Percentiles rank a stretch among this genome's conserved stretches.
Evolutionary conservation across 2,797 vertebrate species (phyloP).

Genomic region (Perodicticus potto): DNA sequence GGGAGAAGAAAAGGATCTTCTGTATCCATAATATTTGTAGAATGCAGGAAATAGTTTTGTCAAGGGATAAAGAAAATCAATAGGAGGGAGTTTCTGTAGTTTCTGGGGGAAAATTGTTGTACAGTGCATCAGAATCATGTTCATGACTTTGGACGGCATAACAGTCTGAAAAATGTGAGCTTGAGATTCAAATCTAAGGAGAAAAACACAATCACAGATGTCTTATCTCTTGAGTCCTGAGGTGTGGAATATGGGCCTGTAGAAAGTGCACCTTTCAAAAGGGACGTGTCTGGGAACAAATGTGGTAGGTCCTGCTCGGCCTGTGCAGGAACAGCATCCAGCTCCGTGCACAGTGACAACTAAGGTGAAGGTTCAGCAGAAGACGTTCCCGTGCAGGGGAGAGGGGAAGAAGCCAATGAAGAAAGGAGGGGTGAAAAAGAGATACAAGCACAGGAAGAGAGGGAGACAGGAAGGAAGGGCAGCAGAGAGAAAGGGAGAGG

Average conservation of each 20-base stretch:
- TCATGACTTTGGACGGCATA: neutral
- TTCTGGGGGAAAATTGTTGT: neutral
- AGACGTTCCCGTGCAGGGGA: neutral
- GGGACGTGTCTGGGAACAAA: neutral
- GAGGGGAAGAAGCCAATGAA: neutral
- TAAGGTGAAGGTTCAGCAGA: neutral
- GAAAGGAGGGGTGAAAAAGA: neutral
- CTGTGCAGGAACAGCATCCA: neutral
- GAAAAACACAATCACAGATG: neutral
- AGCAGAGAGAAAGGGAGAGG: neutral
- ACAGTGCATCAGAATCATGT: neutral
- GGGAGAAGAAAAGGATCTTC: neutral
- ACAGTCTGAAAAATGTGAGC: neutral
- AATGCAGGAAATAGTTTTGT: conserved; percentile 50
- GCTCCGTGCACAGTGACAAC: rapidly evolving
- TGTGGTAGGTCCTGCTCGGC: no score
- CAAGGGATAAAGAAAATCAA: conserved; percentile 57
- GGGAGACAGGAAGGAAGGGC: neutral
- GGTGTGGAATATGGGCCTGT: neutral
- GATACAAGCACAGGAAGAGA: neutral
- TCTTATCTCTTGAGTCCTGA: neutral
- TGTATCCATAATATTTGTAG: conserved; percentile 20
- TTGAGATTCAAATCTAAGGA: neutral
- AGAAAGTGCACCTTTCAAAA: neutral
- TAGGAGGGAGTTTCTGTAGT: conserved; percentile 21